phyloP scores from a whole-genome alignment of 2,113 vertebrate species.

The Chrysemys picta region DNA sequence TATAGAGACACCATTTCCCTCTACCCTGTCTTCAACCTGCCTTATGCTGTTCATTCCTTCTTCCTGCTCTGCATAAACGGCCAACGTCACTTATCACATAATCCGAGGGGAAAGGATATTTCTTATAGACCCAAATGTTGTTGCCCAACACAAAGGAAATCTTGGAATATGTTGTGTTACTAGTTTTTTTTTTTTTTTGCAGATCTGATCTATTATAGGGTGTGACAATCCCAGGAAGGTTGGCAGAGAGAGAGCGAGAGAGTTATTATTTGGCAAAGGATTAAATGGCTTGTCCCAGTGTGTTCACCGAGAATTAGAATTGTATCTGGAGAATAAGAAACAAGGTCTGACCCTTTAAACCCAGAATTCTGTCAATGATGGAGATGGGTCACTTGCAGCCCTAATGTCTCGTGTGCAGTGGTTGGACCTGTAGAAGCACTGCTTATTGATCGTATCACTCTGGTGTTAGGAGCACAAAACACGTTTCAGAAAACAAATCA shows the following conservation, averaged over 20 bases:
- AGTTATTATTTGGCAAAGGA: slow-evolving; percentile 34
- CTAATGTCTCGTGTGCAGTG: not conserved
- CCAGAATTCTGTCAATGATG: not conserved
- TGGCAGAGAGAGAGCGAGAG: slow-evolving; percentile 30
- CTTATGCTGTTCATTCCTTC: slow-evolving; percentile 14
- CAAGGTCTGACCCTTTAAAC: slow-evolving; percentile 23
- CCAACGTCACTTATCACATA: not conserved
- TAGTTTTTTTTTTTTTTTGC: not conserved
- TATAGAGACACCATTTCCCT: not conserved
- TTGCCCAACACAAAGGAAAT: not conserved
- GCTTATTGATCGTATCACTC: not conserved
- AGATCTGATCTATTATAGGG: not conserved
- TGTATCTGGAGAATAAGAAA: slow-evolving; percentile 34
- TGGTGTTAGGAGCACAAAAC: not conserved
- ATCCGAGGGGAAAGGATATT: not conserved
- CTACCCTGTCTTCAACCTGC: not conserved
- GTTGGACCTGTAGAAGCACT: not conserved
- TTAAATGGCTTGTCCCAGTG: slow-evolving; percentile 46
- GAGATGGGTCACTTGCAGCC: slow-evolving; percentile 23
- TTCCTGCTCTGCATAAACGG: slow-evolving; percentile 3
- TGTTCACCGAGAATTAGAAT: slow-evolving; percentile 8
- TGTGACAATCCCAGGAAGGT: slow-evolving; percentile 34
- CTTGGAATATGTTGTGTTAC: too few relatives aligned
- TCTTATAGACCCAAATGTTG: not conserved
- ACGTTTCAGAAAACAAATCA: not conserved